Conservation (phyloP, 2,113 vertebrate species). For the Acrocephalus arundinaceus region DNA sequence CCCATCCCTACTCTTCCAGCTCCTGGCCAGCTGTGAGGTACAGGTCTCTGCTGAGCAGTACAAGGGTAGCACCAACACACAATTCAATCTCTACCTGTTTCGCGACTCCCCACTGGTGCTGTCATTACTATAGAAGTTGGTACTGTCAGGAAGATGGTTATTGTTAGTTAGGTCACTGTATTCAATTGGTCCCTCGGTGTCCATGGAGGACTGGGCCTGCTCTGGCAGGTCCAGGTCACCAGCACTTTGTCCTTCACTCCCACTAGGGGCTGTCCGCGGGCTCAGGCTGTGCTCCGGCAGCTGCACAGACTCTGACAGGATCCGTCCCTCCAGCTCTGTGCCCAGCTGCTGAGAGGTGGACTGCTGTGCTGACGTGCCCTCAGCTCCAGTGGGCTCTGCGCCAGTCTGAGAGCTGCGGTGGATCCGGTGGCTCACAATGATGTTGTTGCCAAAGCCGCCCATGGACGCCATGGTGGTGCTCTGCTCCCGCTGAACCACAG, state of each 20-base stretch:
- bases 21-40: conserved; percentile 78
- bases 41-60: conserved; percentile 74
- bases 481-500: conserved; percentile 96
- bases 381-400: conserved; percentile 55
- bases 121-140: conserved; percentile 67
- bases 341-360: conserved; percentile 69
- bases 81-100: conserved; percentile 76
- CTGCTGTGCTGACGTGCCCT: conserved; percentile 68
- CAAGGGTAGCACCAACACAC: conserved; percentile 69
- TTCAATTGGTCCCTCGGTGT: conserved; percentile 75
- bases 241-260: conserved; percentile 65
- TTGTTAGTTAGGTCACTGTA: conserved; percentile 73
- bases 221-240: conserved; percentile 57
- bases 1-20: conserved; percentile 40
- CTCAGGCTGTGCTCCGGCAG: conserved; percentile 64
- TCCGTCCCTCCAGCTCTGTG: conserved; percentile 63
- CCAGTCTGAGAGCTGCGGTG: conserved; percentile 96
- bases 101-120: conserved; percentile 74
- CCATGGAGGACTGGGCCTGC: conserved; percentile 65
- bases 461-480: conserved; percentile 99
- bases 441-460: conserved; percentile 98
- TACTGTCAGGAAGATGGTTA: conserved; percentile 68
- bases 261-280: conserved; percentile 62
- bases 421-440: conserved; percentile 97
- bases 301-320: conserved; percentile 59